These are phyloP conservation scores for Limonius californicus DNA, from an alignment of 1,140 invertebrate species.

Conservation along the genomic window DNA sequence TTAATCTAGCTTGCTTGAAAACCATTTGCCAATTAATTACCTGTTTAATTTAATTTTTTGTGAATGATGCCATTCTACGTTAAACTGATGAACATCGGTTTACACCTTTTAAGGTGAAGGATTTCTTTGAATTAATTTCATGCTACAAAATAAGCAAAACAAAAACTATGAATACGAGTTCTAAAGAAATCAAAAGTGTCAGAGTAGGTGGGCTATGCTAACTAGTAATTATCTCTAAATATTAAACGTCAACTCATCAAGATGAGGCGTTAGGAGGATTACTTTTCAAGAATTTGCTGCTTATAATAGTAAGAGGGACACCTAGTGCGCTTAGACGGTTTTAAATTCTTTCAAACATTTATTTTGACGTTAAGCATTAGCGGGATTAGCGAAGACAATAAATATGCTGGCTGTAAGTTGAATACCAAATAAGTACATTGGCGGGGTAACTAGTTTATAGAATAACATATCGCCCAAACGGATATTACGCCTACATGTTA, in stretches of 20 bases:
- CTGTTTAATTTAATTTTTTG: too few relatives aligned
- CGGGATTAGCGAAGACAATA: slow-evolving; percentile 3
- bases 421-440: neutral
- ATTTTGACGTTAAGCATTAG: slow-evolving; percentile 10
- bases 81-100: too few relatives aligned
- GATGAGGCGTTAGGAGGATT: slow-evolving; percentile 3
- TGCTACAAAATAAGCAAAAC: neutral
- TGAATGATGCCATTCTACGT: too few relatives aligned
- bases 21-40: too few relatives aligned
- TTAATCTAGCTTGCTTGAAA: too few relatives aligned
- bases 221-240: neutral
- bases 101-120: too few relatives aligned
- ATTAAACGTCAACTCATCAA: slow-evolving; percentile 14
- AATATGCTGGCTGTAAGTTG: neutral
- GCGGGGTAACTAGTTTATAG: too few relatives aligned
- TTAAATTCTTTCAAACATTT: slow-evolving; percentile 6
- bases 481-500: too few relatives aligned
- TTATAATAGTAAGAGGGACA: neutral
- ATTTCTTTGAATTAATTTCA: too few relatives aligned
- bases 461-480: too few relatives aligned
- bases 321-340: slow-evolving; percentile 6
- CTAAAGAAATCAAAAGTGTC: neutral
- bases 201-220: slow-evolving; percentile 1
- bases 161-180: neutral
- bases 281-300: neutral